Base-by-base conservation (phyloP, 1,140 invertebrate species). In the Cydia pomonella region DNA sequence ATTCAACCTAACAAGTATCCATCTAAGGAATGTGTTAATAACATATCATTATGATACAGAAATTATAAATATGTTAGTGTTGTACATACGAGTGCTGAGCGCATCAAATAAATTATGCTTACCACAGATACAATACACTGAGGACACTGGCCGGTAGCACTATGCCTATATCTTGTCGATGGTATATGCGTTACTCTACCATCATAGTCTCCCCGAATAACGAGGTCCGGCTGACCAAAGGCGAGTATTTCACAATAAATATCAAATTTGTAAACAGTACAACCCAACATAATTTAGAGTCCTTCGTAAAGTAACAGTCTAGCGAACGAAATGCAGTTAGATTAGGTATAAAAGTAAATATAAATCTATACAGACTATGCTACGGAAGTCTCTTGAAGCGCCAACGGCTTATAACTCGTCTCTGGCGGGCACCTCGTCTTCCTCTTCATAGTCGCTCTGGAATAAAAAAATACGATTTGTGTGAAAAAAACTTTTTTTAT, bases 11-110 rank as follows among this genome's bases (percentile, higher is more conserved):
- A 53, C 77, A 84, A 84, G 79, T 84, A 85, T 82, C 80, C 33
- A 23, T 41, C 63, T 41, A 83, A 86, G 86, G 84, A 90, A 88
- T 87, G 86, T 89, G 59, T 82, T 82, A 82, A 29, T 79, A 82
- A 81, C 72, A 76, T 41, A 76, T 78, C 79, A 91, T 92, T 85
- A 91, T 88, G 90, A 88, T 91, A 92, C 90, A 92, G 90, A 92
- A 92, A 92, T 91, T 91, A 91, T 91, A 91, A 91, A 92, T 88
- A 91, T 76, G 82, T 82, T 76, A 21, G 50, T 82, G 77, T 77
- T 78, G 79, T 79, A 86, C 82, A 85, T 84, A 83, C 83, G 12
- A 23, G 12, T n/a, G 18, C 25, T 25, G 3, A 50, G 50, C 71
- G 33, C 59, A 66, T 47, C 50, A 44, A 76, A 76, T 82, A 85